Percentiles rank a stretch among this genome's conserved stretches.
These are phyloP conservation scores for Anthopleura xanthogrammica DNA, from an alignment of 92 coral and sea anemone species.

Conservation along the genomic window DNA sequence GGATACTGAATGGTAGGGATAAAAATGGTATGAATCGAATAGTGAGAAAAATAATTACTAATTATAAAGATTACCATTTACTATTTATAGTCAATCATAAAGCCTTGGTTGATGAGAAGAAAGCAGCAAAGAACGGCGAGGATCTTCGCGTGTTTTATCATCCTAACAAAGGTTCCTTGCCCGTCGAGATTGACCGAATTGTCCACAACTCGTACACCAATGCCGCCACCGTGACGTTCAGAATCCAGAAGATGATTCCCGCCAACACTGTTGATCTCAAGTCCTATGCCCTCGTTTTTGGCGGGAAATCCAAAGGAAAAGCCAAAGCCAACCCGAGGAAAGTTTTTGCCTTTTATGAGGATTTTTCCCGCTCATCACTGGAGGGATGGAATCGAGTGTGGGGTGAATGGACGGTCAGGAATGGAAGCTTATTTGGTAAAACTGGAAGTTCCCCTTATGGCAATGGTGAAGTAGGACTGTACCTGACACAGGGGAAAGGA, in stretches of 20 bases:
- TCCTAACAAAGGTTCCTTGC: slow-evolving; percentile 12
- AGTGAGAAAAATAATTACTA: too few relatives aligned
- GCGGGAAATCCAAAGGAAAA: slow-evolving; percentile 45
- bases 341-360: slow-evolving; percentile 62
- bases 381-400: slow-evolving; percentile 38
- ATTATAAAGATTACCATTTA: too few relatives aligned
- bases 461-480: slow-evolving; percentile 53
- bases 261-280: slow-evolving; percentile 25
- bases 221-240: slow-evolving; percentile 37
- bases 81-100: slow-evolving; percentile 55
- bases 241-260: slow-evolving; percentile 40
- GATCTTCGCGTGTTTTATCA: slow-evolving; percentile 50
- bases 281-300: slow-evolving; percentile 50
- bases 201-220: slow-evolving; percentile 37
- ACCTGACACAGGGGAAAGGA: slow-evolving; percentile 44
- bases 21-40: too few relatives aligned
- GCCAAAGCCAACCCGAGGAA: slow-evolving; percentile 56
- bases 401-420: slow-evolving; percentile 51
- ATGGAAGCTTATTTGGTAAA: slow-evolving; percentile 49
- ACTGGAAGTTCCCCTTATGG: slow-evolving; percentile 56
- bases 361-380: slow-evolving; percentile 44
- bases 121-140: slow-evolving; percentile 35
- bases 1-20: too few relatives aligned
- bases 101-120: slow-evolving; percentile 32
- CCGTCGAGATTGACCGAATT: slow-evolving; percentile 46